Base-by-base conservation (phyloP, 1,140 invertebrate genomes). In the Sycophaga agraensis region DNA sequence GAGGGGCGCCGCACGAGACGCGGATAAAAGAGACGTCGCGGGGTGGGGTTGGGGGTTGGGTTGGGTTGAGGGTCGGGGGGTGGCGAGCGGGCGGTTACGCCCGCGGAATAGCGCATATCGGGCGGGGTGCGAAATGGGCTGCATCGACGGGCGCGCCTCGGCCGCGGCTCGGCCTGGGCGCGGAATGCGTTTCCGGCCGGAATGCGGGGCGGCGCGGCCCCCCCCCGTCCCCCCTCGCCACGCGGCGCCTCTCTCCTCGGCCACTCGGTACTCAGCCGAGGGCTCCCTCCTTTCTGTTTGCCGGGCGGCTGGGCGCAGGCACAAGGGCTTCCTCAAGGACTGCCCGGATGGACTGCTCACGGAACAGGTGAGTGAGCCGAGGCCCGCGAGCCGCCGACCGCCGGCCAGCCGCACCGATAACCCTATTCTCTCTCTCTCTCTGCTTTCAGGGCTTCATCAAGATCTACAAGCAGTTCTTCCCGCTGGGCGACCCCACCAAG, bases 401-500 rank as follows among this genome's bases (percentile, higher is more conserved):
- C 12, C 16, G 8, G 1, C 42, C 5, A 24, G 21, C 34, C 19
- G 11, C 4, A 48, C 28, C 5, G 4, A 31, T 28, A 17, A 35
- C 4, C 6, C 1, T 19, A 34, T 22, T 37, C 19, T 37, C 16
- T 17, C 17, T 50, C 4, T 22, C 9, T 28, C 7, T 35, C 65
- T 68, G 66, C 73, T 70, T 68, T 86, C 84, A 97, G 95, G 96
- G 95, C 59, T 98, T 98, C 84, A 95, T 98, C 76, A 96, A 94
- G 84, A 98, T 98, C 76, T 98, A 98, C 85, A 95, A 96, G 83
- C 96, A 98, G 82, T 98, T 98, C 83, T 98, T 98, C 82, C 96
- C 96, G 51, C 92, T 97, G 87, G 94, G 95, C 67, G 95, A 98
- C 84, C 96, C 96, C 19, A 95, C 93, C 68, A 97, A 97, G 84